phyloP scores from a whole-genome alignment of 64 coral and sea anemone species.

The Montipora cactus region DNA sequence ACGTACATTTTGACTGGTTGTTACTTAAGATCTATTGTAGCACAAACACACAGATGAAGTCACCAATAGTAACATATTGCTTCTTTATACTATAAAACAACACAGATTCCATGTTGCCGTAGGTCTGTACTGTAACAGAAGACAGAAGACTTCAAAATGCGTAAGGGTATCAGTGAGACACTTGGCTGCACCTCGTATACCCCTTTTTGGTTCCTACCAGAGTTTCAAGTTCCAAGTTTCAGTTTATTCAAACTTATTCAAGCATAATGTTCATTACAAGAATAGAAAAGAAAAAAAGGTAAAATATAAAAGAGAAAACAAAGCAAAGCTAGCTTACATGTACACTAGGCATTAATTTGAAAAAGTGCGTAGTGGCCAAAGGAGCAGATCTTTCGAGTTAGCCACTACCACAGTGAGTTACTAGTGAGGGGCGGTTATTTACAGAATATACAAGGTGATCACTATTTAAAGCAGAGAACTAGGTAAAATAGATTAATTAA shows the following conservation, averaged over 20 bases:
- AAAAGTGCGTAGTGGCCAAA: background rate
- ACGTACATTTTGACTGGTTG: too few species aligned
- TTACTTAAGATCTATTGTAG: too few species aligned
- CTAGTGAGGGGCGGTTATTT: background rate
- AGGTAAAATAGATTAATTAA: background rate
- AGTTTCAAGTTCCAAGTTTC: too few species aligned
- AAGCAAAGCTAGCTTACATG: background rate
- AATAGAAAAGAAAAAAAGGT: background rate
- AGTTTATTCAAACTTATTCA: background rate
- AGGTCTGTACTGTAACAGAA: too few species aligned
- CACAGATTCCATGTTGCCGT: too few species aligned
- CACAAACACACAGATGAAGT: too few species aligned
- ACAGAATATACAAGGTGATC: background rate
- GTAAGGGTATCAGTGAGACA: too few species aligned
- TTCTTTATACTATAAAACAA: too few species aligned
- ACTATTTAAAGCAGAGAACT: background rate
- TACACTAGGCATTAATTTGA: background rate
- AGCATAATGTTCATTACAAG: background rate
- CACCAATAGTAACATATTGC: too few species aligned
- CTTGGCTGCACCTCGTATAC: too few species aligned
- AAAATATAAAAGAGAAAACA: background rate
- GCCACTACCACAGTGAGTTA: background rate
- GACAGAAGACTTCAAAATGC: too few species aligned
- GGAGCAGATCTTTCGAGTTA: background rate
- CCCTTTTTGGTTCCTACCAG: too few species aligned